Evolutionary conservation across 2,113 vertebrate species (phyloP).

Genomic region (human): GRCh38 chr18:74357001-74357500

Average conservation of each 20-base stretch:
- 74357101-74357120: neutral
- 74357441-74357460: neutral
- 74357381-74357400: neutral
- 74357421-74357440: neutral
- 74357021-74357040: neutral
- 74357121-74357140: neutral
- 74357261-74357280: neutral
- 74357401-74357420: neutral
- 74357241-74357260: neutral
- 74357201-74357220: neutral
- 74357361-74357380: neutral
- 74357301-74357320: neutral
- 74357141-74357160: neutral
- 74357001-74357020: conserved; percentile 2
- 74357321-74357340: neutral
- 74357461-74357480: conserved; percentile 8
- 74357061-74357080: neutral
- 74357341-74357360: neutral
- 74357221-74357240: neutral
- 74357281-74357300: neutral
- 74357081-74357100: conserved; percentile 40
- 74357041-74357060: neutral
- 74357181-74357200: accelerated
- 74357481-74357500: neutral
- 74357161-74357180: neutral